These are phyloP conservation scores for Psophia crepitans DNA, from an alignment of 2,113 vertebrate species.

Conservation along the genomic window DNA sequence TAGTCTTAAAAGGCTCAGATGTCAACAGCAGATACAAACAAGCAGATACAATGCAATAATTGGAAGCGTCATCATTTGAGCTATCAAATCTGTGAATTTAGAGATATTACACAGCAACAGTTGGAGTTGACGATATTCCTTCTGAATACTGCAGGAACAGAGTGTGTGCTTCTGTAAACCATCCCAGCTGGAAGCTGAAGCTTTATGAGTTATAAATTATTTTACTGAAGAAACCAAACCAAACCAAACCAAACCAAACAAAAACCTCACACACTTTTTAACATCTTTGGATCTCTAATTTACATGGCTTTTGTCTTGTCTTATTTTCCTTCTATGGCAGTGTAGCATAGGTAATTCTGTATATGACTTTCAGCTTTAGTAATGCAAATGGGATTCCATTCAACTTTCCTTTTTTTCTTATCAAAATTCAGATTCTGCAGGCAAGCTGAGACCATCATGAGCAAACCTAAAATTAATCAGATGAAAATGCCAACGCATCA, in stretches of 20 bases:
- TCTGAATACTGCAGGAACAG: background rate
- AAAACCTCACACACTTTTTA: background rate
- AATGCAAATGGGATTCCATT: background rate
- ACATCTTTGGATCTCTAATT: background rate
- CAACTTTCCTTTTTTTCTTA: background rate
- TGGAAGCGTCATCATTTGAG: background rate
- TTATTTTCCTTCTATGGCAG: background rate
- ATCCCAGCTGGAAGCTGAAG: background rate
- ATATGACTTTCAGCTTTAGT: background rate
- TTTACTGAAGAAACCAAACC: background rate
- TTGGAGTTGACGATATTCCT: background rate
- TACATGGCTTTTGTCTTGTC: background rate
- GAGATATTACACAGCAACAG: background rate
- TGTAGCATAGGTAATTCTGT: background rate
- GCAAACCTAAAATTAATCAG: background rate
- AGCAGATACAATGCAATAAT: background rate
- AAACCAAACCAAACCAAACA: background rate
- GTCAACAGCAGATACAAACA: background rate
- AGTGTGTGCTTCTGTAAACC: background rate
- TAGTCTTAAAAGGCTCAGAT: background rate
- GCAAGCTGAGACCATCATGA: background rate
- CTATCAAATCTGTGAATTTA: background rate
- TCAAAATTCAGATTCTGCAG: background rate
- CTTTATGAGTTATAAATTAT: background rate
- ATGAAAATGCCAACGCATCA: background rate